Percentiles rank a stretch among this genome's conserved stretches.
Conservation (phyloP, 2,113 vertebrate species). For the Dasypus novemcinctus region DNA sequence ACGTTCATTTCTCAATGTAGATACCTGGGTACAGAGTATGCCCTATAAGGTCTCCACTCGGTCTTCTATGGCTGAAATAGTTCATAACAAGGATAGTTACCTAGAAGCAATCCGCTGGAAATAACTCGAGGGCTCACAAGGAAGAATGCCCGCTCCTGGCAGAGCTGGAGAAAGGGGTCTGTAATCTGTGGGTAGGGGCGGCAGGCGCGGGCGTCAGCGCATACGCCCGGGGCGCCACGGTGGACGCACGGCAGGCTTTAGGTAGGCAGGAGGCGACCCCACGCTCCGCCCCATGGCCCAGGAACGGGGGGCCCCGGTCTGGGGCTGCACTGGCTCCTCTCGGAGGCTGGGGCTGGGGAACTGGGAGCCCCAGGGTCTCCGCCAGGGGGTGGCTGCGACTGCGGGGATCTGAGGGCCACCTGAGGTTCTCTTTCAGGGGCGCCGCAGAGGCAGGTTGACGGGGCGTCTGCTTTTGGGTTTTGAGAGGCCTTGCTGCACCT, state of each 20-base stretch:
- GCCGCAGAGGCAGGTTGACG: not conserved
- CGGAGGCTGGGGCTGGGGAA: not conserved
- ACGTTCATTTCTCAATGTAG: not conserved
- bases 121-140: not conserved
- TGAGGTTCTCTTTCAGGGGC: not conserved
- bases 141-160: not conserved
- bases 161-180: not conserved
- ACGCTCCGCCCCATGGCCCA: not conserved
- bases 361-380: not conserved
- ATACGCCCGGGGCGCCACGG: fast-evolving
- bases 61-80: not conserved
- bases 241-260: not conserved
- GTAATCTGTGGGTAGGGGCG: not conserved
- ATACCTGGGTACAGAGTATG: not conserved
- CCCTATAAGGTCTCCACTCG: not conserved
- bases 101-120: not conserved
- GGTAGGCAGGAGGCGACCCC: not conserved
- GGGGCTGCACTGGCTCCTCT: not conserved
- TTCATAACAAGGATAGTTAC: not conserved
- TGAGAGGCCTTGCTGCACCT: not conserved
- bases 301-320: not conserved
- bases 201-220: not conserved
- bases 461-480: not conserved
- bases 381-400: not conserved
- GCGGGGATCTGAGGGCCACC: not conserved